Base-by-base conservation (phyloP, 1,140 invertebrate genomes). In the Thaumetopoea pityocampa region DNA sequence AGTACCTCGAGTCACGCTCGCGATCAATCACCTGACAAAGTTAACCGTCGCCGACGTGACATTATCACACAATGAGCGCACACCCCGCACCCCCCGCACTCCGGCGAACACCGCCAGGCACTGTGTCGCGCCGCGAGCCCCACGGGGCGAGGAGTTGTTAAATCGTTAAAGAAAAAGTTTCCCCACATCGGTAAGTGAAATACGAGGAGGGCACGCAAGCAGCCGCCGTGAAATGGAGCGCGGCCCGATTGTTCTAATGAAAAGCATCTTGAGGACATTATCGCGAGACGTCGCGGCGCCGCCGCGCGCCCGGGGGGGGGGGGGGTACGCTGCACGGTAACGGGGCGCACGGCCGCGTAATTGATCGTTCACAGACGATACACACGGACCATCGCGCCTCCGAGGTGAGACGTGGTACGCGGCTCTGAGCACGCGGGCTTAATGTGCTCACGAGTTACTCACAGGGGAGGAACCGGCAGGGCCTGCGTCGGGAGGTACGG, bases 161-260 rank as follows among this genome's bases (percentile, higher is more conserved):
- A n/a, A 29, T 11, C 30, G 36, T 19, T 15, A 22, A 10, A 23
- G 22, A 47, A 40, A 23, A 27, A 23, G 22, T 9, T 4, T 22
- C 7, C 29, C 3, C 32, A 19, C 18, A 17, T 8, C 18, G 14
- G 9, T 5, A n/a, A 17, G 27, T 5, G 4, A 11, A 8, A 1
- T 6, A n/a, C 3, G 16, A 11, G 4, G 32, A n/a, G 18, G 19
- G 3, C 4, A 19, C 24, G 14, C 6, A 12, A 10, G 29, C 20
- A 34, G 18, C 15, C 18, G 16, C 29, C 40, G 45, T 24, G 40
- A 34, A 47, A 43, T 48, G 29, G 51, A 44, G 51, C 44, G 32
- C 20, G 27, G 18, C 6, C 36, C 52, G 47, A 69, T 69, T 69
- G 55, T 55, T 32, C 37, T 69, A 69, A 67, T 69, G 59, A 67